Percentiles rank a stretch among this genome's conserved stretches.
Evolutionary conservation across 2,888 invertebrate genomes (phyloP).

Genomic region (Tetranychus piercei): DNA sequence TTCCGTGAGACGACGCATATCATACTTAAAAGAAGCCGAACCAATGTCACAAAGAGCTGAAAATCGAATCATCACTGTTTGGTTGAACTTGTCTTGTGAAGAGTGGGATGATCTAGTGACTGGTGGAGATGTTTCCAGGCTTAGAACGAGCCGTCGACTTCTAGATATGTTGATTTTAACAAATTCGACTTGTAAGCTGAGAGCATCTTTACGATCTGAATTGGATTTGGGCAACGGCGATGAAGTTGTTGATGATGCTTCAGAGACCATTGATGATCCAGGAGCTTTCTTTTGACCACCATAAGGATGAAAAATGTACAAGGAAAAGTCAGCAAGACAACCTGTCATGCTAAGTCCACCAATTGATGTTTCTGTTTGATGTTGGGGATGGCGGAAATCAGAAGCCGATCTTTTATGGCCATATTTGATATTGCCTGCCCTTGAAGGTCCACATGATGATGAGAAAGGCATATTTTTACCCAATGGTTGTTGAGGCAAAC

Average conservation of each 20-base stretch:
- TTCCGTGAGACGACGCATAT: slow-evolving; percentile 89
- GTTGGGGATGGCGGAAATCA: slow-evolving; percentile 6
- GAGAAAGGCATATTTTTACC: neutral
- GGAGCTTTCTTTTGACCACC: slow-evolving; percentile 51
- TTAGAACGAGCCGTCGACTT: slow-evolving; percentile 65
- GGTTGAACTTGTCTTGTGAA: neutral
- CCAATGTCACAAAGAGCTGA: slow-evolving; percentile 85
- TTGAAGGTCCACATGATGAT: neutral
- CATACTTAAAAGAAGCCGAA: slow-evolving; percentile 89
- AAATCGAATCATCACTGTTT: slow-evolving; percentile 23
- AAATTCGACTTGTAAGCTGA: slow-evolving; percentile 89
- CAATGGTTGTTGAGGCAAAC: neutral
- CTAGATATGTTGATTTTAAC: slow-evolving; percentile 85
- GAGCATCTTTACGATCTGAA: slow-evolving; percentile 69
- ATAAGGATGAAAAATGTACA: slow-evolving; percentile 96
- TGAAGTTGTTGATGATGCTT: neutral
- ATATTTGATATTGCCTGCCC: neutral
- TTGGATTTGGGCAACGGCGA: slow-evolving; percentile 10
- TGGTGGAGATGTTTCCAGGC: slow-evolving; percentile 5
- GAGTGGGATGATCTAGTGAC: neutral
- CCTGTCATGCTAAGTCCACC: slow-evolving; percentile 85
- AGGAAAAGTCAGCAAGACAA: slow-evolving; percentile 85
- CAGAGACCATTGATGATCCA: neutral
- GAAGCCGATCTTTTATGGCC: slow-evolving; percentile 10
- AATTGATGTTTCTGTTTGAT: slow-evolving; percentile 32